Conservation (phyloP, 1,140 invertebrate genomes). For the Rhagoletis zephyria region DNA sequence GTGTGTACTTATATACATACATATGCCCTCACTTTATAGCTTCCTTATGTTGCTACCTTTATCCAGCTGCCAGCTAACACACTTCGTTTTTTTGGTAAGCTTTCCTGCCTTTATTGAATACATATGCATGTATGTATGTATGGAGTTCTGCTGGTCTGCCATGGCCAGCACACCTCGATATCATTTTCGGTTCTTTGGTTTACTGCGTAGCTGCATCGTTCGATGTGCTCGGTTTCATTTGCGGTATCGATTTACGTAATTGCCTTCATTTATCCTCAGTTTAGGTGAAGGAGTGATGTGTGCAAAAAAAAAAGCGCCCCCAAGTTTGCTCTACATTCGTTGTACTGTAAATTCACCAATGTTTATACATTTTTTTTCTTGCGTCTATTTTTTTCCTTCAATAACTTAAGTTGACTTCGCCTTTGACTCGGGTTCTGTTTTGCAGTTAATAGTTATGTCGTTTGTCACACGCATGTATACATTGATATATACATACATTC, state of each 20-base stretch:
- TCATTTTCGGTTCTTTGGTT: slow-evolving; percentile 28
- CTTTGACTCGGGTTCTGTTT: not conserved
- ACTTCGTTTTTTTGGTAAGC: not conserved
- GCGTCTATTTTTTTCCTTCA: not conserved
- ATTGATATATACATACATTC: not conserved
- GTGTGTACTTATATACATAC: not conserved
- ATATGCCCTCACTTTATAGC: not conserved
- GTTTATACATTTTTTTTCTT: not conserved
- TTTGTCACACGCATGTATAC: slow-evolving; percentile 4
- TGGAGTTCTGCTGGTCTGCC: not conserved
- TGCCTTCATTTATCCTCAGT: slow-evolving; percentile 44
- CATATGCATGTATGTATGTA: no score
- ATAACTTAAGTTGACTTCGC: not conserved
- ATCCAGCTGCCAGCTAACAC: not conserved
- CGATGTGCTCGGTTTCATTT: slow-evolving; percentile 32
- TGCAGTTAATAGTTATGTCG: slow-evolving; percentile 46
- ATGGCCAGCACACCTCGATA: slow-evolving; percentile 10
- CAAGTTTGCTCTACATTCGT: not conserved
- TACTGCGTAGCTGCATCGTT: not conserved
- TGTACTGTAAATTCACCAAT: not conserved
- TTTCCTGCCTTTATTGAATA: not conserved
- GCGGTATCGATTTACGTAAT: slow-evolving; percentile 47
- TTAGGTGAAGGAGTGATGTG: not conserved
- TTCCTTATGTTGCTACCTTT: not conserved
- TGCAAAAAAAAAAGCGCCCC: not conserved